These are phyloP conservation scores for Molothrus aeneus DNA, from an alignment of 2,797 vertebrate genomes.

Conservation along the genomic window DNA sequence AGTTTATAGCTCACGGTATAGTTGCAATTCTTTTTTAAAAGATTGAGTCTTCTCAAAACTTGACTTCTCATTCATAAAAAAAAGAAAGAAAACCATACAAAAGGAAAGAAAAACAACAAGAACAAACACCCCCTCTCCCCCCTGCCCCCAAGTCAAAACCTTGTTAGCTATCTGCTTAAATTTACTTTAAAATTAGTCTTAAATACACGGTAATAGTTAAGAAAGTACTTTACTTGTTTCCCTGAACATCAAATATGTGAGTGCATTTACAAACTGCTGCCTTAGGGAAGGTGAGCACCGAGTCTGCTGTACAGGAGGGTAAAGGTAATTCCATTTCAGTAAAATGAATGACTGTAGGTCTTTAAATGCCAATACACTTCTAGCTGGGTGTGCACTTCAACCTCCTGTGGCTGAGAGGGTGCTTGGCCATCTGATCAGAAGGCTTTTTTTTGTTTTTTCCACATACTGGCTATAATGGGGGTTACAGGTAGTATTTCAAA, in stretches of 20 bases:
- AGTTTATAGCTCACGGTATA: neutral
- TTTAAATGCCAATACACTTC: neutral
- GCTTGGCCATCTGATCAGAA: neutral
- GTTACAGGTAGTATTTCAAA: neutral
- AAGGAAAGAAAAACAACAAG: neutral
- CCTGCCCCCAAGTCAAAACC: accelerated
- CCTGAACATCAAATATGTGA: neutral
- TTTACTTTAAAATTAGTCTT: neutral
- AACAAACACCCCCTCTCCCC: accelerated
- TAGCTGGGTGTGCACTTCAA: neutral
- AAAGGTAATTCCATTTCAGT: neutral
- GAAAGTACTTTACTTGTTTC: neutral
- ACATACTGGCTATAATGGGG: neutral
- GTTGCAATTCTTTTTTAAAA: neutral
- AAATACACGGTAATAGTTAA: neutral
- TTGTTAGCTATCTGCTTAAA: neutral
- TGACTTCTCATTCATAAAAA: neutral
- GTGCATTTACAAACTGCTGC: neutral
- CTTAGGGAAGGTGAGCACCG: neutral
- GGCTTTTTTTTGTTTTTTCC: neutral
- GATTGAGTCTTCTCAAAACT: neutral
- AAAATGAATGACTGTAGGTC: neutral
- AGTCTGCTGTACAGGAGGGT: neutral
- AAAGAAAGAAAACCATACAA: too few relatives aligned
- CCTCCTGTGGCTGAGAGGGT: neutral